Base-by-base conservation (phyloP, 2,888 invertebrate species). In the Argynnis bischoffii region DNA sequence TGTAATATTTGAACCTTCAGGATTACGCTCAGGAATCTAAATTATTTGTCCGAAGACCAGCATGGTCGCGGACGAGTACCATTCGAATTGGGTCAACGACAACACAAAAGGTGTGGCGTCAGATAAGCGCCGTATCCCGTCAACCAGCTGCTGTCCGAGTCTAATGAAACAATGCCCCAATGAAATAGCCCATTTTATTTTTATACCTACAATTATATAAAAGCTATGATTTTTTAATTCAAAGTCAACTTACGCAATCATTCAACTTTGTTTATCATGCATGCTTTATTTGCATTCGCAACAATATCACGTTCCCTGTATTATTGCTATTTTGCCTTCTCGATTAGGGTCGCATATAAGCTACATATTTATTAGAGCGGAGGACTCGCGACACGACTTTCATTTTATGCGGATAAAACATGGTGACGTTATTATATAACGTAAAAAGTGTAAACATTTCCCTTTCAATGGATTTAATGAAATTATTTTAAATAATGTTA, bases 311-410 rank as follows among this genome's bases (percentile, higher is more conserved):
- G 88, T 86, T 88, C 90, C 90, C 89, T 90, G 87, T 85, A 86
- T 89, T 89, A 89, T 90, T 88, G 87, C 87, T 88, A 85, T 89
- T 90, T 88, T 90, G 87, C 89, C 88, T 89, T 89, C 86, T 81
- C 88, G 92, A 89, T 90, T 90, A 90, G 88, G 92, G 90, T 88
- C 87, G 87, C 82, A 86, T 89, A 89, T 83, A 87, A 87, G 87
- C 87, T 88, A 85, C 85, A 86, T 88, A 89, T 90, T 91, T 90
- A 90, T 90, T 88, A 88, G 87, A 89, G 87, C 88, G 88, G 85
- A 86, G 83, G 84, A 85, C 86, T 87, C 84, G 81, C 82, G 82
- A 90, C 88, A 88, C 84, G 86, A 87, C 85, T 91, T 91, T 90
- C 87, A 83, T 89, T 91, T 90, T 88, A 89, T 82, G 84, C 85